Evolutionary conservation across 1,140 invertebrate species (phyloP), one percentile per base, ranked within the genome.

Genomic region (Trinorchestia longiramus): DNA sequence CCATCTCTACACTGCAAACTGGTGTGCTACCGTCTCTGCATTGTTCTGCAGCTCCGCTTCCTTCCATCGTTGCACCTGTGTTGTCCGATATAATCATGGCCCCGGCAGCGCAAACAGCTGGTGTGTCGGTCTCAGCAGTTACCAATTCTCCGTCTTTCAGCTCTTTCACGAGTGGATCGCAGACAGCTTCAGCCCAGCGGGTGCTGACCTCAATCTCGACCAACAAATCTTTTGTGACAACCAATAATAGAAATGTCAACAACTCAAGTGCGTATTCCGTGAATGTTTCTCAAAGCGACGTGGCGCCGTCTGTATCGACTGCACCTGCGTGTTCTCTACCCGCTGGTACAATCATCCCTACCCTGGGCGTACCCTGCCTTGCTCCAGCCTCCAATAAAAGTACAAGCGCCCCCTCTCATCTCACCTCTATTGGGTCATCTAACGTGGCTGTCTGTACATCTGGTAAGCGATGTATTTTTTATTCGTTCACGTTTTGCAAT

Each of bases 1-100:
- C 92, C 43, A 94, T 94, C 43, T 94, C 92, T 11, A 94, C 92
- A 19, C 92, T 94, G 40, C 92, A 94, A 44, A 94, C 92, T 4
- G 92, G 92, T 36, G 92, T 94, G 40, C 92, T 94, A 19, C 92
- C 92, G 40, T 45, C 92, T 8, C 44, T 94, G 4, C 92, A 94
- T 23, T 94, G 92, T 40, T 47, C 92, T 3, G 92, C 92, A 43
- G 28, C 92, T 11, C 47, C 92, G 36, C 43, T 94, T n/a, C 92
- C 92, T 45, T 94, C 92, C 0, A 43, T 94, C 43, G 92, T 94
- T 47, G 92, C 43, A 0, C 92, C 92, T 40, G 92, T 94, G 92
- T 47, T 94, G 36, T 43, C 43, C 40, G 92, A 94, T 40, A 47
- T 94, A 15, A 42, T 94, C 43, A 94, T 94, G 92, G 92, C 92